These are phyloP conservation scores for Euzophera pinguis DNA, from an alignment of 2,888 invertebrate species.

Conservation along the genomic window DNA sequence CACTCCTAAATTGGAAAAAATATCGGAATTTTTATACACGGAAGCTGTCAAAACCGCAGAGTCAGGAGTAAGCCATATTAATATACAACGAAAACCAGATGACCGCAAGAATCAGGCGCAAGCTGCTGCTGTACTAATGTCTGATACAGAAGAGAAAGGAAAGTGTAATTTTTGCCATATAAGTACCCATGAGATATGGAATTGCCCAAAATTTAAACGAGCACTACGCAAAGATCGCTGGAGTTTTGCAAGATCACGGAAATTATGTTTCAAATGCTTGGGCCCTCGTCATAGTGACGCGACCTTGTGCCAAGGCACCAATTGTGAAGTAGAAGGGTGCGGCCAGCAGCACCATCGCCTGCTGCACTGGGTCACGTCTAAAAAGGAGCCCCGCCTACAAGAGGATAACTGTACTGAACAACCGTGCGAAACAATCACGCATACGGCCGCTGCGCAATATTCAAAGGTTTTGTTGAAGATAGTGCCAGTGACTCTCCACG, in stretches of 20 bases:
- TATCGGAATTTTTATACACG: neutral
- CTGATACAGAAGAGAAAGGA: neutral
- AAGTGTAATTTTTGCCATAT: neutral
- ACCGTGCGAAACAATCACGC: neutral
- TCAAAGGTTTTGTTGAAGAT: conserved; percentile 19
- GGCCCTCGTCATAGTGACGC: neutral
- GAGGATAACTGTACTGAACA: neutral
- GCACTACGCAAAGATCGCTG: conserved; percentile 17
- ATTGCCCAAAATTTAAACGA: conserved; percentile 1
- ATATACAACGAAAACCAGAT: neutral
- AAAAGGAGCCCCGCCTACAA: neutral
- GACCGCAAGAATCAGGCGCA: neutral
- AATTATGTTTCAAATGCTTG: conserved; percentile 10
- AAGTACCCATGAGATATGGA: neutral
- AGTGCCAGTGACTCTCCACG: conserved; percentile 19
- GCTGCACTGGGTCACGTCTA: conserved; percentile 6
- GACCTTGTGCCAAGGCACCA: neutral
- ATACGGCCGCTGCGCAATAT: conserved; percentile 6
- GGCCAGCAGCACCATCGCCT: conserved; percentile 12
- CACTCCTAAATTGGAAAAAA: neutral
- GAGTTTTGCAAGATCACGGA: conserved; percentile 6
- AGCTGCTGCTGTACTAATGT: neutral
- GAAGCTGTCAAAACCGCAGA: neutral
- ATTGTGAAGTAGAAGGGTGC: conserved; percentile 15
- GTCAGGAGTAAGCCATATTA: neutral